These are phyloP conservation scores for Clarias magur DNA, from an alignment of 2,113 vertebrate species.

Conservation along the genomic window DNA sequence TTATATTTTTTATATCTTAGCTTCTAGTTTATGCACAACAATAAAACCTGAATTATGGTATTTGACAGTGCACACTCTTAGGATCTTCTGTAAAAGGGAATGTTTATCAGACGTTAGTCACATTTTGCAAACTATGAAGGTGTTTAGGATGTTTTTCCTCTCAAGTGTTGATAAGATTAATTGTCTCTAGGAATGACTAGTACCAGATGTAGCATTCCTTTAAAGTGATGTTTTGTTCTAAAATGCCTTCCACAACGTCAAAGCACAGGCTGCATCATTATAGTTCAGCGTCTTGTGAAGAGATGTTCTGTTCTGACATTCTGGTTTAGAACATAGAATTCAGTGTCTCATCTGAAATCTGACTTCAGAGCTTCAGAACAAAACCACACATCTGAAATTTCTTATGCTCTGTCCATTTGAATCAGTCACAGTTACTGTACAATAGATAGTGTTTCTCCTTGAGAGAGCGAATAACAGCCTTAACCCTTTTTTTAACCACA, in stretches of 20 bases:
- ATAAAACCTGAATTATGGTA: background rate
- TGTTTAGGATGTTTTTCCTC: slow-evolving; percentile 1
- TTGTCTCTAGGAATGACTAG: slow-evolving; percentile 10
- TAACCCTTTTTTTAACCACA: too few species aligned
- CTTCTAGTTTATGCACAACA: background rate
- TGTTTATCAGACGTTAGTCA: background rate
- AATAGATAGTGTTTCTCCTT: too few species aligned
- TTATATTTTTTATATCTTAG: background rate
- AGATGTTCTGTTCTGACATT: background rate
- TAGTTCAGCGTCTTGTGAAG: background rate
- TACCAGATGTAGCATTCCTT: slow-evolving; percentile 19
- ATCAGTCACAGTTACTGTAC: too few species aligned
- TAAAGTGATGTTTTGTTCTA: background rate
- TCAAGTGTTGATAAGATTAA: slow-evolving; percentile 7
- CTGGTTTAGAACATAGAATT: background rate
- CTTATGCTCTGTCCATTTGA: too few species aligned
- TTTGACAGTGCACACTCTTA: background rate
- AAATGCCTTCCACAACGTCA: slow-evolving; percentile 1
- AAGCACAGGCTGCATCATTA: slow-evolving; percentile 2
- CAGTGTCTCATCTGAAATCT: background rate
- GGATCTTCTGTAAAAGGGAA: background rate
- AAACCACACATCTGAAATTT: background rate
- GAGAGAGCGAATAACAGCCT: too few species aligned
- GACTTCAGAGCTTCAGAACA: background rate
- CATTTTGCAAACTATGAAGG: background rate